Percentiles rank a stretch among this genome's conserved stretches.
Conservation (phyloP, 2,113 vertebrate genomes). For the Marmota flaviventris region DNA sequence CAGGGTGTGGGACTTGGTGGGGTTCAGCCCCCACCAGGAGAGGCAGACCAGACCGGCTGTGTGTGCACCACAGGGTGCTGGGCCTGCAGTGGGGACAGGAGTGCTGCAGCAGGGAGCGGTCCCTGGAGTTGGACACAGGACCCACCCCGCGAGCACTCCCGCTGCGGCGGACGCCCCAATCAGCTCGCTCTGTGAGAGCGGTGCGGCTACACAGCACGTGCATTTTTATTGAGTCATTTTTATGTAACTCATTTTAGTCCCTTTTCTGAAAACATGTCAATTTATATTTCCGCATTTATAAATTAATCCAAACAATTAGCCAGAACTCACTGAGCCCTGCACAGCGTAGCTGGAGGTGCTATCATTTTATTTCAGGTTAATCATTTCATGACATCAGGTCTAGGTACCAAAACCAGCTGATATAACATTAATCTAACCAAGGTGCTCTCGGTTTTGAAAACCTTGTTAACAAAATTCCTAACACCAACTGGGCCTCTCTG, state of each 20-base stretch:
- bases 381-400: background rate
- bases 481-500: background rate
- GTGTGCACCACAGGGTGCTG: too few relatives aligned
- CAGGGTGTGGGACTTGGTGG: too few relatives aligned
- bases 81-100: too few relatives aligned
- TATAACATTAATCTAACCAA: background rate
- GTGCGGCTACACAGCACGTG: fast-evolving
- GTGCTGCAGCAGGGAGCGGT: too few relatives aligned
- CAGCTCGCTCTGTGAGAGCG: background rate
- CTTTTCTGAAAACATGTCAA: background rate
- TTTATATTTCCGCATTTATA: background rate
- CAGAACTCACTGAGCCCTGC: background rate
- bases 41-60: too few relatives aligned
- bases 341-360: background rate
- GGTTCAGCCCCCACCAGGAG: too few relatives aligned
- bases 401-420: background rate
- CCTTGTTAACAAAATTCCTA: background rate
- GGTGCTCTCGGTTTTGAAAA: background rate
- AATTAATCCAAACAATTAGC: background rate
- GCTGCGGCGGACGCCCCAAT: too few relatives aligned
- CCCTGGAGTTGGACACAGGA: background rate
- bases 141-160: background rate
- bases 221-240: background rate
- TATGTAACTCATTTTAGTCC: background rate
- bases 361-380: background rate